Evolutionary conservation across 2,888 invertebrate genomes (phyloP).

Genomic region (Uropetala carovei): DNA sequence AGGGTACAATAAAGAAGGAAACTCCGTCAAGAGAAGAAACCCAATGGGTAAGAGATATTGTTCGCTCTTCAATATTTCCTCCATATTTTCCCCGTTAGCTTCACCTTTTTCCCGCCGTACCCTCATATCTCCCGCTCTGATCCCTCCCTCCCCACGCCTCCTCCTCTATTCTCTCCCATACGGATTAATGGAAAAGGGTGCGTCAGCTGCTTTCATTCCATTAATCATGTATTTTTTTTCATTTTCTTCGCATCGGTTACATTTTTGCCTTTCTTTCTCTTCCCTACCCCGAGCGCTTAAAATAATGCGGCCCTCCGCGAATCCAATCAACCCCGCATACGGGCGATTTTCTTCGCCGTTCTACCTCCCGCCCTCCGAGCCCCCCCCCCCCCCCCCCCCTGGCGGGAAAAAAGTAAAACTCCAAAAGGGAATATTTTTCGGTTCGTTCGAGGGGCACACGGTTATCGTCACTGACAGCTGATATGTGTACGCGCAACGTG

Average conservation of each 20-base stretch:
- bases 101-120: neutral
- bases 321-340: neutral
- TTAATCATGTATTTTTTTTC: slow-evolving; percentile 45
- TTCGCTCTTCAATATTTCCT: slow-evolving; percentile 26
- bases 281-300: neutral
- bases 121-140: neutral
- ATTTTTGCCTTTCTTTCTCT: neutral
- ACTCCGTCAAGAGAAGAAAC: neutral
- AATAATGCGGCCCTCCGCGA: neutral
- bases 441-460: too few relatives aligned
- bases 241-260: slow-evolving; percentile 18
- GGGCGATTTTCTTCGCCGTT: neutral
- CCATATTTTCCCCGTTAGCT: neutral
- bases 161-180: neutral
- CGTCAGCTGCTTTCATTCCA: slow-evolving; percentile 42
- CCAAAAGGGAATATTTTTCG: neutral
- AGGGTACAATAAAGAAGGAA: neutral
- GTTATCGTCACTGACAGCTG: too few relatives aligned
- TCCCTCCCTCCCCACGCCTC: neutral
- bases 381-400: neutral
- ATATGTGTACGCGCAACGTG: too few relatives aligned
- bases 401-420: neutral
- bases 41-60: neutral
- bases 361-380: too few relatives aligned
- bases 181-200: slow-evolving; percentile 49